These are phyloP conservation scores for Bombus difficillimus DNA, from an alignment of 1,140 invertebrate genomes.

Conservation along the genomic window DNA sequence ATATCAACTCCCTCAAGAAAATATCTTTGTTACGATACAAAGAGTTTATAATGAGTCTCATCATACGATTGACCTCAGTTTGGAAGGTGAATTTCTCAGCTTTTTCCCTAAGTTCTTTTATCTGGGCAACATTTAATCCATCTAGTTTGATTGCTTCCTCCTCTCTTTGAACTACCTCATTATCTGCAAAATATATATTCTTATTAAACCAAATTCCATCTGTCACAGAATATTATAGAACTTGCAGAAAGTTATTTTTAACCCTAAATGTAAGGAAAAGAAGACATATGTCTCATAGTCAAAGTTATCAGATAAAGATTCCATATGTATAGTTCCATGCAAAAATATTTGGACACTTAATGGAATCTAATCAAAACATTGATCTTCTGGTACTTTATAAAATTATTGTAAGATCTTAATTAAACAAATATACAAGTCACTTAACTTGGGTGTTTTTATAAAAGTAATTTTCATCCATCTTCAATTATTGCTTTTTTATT, in stretches of 20 bases:
- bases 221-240: neutral
- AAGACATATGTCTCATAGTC: neutral
- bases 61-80: slow-evolving; percentile 99
- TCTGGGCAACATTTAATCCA: slow-evolving; percentile 96
- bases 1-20: slow-evolving; percentile 98
- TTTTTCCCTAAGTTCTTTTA: slow-evolving; percentile 95
- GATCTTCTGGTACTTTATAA: too few species aligned
- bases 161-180: slow-evolving; percentile 91
- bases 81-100: slow-evolving; percentile 97
- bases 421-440: too few species aligned
- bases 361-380: too few species aligned
- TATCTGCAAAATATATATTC: slow-evolving; percentile 83
- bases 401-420: too few species aligned
- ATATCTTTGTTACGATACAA: slow-evolving; percentile 99
- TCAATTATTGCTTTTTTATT: too few species aligned
- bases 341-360: too few species aligned
- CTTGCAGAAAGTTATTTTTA: neutral
- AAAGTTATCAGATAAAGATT: neutral
- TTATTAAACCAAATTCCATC: neutral
- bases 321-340: neutral
- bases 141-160: slow-evolving; percentile 99
- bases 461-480: too few species aligned
- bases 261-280: too few species aligned
- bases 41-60: slow-evolving; percentile 99
- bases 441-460: too few species aligned